These are phyloP conservation scores for Proterorhinus semilunaris DNA, from an alignment of 2,113 vertebrate species.

Conservation along the genomic window DNA sequence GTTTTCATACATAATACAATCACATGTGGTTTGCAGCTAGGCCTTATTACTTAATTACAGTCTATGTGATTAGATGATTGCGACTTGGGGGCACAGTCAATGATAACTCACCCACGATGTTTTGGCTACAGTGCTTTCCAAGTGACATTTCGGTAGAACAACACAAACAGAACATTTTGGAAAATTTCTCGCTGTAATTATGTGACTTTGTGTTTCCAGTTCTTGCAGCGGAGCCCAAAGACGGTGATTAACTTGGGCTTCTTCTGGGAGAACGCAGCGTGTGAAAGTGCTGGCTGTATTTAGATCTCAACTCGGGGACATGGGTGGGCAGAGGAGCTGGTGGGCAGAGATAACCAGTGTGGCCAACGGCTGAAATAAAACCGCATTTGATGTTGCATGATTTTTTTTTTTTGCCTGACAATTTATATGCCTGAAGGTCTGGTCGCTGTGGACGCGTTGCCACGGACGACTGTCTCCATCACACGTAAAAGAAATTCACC, in stretches of 20 bases:
- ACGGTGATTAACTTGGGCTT: slow-evolving; percentile 22
- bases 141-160: too few relatives aligned
- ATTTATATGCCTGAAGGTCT: background rate
- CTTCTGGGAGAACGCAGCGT: background rate
- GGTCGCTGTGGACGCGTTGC: background rate
- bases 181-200: slow-evolving; percentile 24
- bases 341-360: slow-evolving; percentile 15
- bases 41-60: too few relatives aligned
- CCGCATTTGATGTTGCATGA: slow-evolving; percentile 22
- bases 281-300: slow-evolving; percentile 12
- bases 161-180: background rate
- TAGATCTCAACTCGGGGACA: background rate
- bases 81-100: too few relatives aligned
- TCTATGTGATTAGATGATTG: too few relatives aligned
- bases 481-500: background rate
- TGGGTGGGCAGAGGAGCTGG: background rate
- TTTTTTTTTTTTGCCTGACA: background rate
- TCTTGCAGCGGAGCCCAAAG: slow-evolving; percentile 17
- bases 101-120: too few relatives aligned
- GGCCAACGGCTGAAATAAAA: slow-evolving; percentile 9
- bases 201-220: background rate
- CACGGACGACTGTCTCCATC: background rate
- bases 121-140: too few relatives aligned
- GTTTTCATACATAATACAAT: too few relatives aligned
- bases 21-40: too few relatives aligned